Base-by-base conservation (phyloP, 2,888 invertebrate species). In the Cabera pusaria region DNA sequence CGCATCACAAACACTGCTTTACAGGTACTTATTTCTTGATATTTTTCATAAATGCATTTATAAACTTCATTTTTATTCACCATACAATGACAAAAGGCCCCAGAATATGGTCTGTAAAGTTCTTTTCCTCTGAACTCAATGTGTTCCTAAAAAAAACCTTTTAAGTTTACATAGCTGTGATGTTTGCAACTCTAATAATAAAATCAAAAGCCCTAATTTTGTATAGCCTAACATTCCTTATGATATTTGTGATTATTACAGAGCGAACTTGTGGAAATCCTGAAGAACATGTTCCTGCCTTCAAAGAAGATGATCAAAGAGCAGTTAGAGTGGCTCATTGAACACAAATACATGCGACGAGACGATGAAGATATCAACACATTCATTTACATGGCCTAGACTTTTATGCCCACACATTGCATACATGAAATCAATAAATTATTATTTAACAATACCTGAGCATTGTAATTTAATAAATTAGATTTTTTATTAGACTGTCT, bases 251-350 rank as follows among this genome's bases (percentile, higher is more conserved):
- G 40, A 44, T 46, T 53, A 36, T 81, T 82, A 34, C 79, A 92
- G 92, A 96, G 97, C 37, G 99, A 99, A 90, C 91, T 99, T 41
- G 95, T 99, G 7, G 99, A 99, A 86, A 98, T 99, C 72, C 89
- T 99, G 61, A 98, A 98, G 88, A 98, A 98, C 75, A 98, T 99
- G 98, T 99, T 99, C 91, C 90, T 99, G 70, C 99, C 99, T 11
- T 97, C 98, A 49, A 98, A 98, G 84, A 98, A 99, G 86, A 97
- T 99, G 95, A 99, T 99, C 62, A 99, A 99, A 84, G 99, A 99
- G 85, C 99, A 99, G 86, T 92, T 99, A 32, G 99, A 99, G 82
- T 99, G 99, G 99, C 93, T 99, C 23, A 99, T 99, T 52, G 99
- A 99, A 86, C 97, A 99, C 82, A 98, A 98, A 80, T 99, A 98